Base-by-base conservation (phyloP, 1,140 invertebrate genomes). In the Druon quercuslanigerum region DNA sequence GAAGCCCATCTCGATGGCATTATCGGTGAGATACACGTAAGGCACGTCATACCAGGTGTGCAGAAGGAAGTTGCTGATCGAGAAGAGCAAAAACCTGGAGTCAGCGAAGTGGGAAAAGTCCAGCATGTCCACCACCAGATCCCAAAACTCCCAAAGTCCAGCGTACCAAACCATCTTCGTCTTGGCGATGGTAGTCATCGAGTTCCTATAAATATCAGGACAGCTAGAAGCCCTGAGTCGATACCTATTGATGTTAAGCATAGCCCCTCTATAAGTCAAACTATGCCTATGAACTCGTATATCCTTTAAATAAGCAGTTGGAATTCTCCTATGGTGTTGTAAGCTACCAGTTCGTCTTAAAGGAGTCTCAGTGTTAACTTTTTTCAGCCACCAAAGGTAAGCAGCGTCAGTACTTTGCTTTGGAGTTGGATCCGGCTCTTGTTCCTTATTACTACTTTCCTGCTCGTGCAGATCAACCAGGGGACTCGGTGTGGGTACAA, bases 21-120 rank as follows among this genome's bases (percentile, higher is more conserved):
- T 93, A 87, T 97, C 96, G 16, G 95, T 94, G 71, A 97, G 93
- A 90, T 97, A 97, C 75, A 97, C 95, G 86, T 97, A 97, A 33
- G 96, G 96, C 50, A 97, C 96, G 89, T 97, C 96, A 89, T 97
- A 97, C 95, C 96, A 97, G 66, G 95, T 95, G 91, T 97, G 97
- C 57, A 97, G 92, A 4, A 97, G 92, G 87, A 97, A 96, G 90
- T 97, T 97, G 56, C 96, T 97, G 14, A 97, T 88, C 13, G 96
- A 94, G 90, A 97, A 97, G 50, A 97, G 89, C n/a, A 96, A 89
- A 89, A 96, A 97, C 57, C 93, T 93, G 0, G 94, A 91, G 86
- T 96, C 95, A 51, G 92, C 89, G 86, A 97, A 96, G 87, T 96
- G 94, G 0, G 95, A 95, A 82, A 96, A 94, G 87, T 97, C 96